Base-by-base conservation (phyloP, 2,797 vertebrate species). In the Crossoptilon crossoptilon region DNA sequence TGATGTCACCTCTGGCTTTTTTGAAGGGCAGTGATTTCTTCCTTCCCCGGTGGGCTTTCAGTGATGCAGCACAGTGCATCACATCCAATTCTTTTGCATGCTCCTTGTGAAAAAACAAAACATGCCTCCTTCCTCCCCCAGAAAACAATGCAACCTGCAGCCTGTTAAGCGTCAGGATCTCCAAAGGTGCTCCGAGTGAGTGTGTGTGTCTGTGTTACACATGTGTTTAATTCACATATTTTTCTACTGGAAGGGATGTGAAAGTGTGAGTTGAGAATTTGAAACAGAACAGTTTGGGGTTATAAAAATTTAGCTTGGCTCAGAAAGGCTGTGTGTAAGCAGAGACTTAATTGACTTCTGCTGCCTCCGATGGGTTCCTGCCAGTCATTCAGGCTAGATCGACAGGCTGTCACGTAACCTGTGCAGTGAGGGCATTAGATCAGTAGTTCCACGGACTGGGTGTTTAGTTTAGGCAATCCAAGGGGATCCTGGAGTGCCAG, bases 271-370 rank as follows among this genome's bases (percentile, higher is more conserved):
- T 85, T 95, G 91, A 93, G 91, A 96, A 94, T 96, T 93, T 86
- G 95, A 97, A 97, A 95, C 94, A 96, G 95, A 97, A 96, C 83
- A 83, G 58, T 91, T 93, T 97, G 96, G 96, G 96, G 97, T 94
- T 97, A 96, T 96, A 96, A 93, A 95, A 98, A 97, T 98, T 98
- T 97, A 96, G 96, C 95, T 98, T 98, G 98, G 98, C 98, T 96
- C 85, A 39, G 74, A 94, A 97, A 93, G 96, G 92, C 91, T 56
- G 72, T 96, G 95, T 97, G 94, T 96, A 97, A 98, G 96, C 97
- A 97, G 95, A 97, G 74, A 85, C 88, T 96, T 98, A 98, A 98
- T 98, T 98, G 97, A 97, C 98, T 98, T 98, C 98, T 98, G 98
- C 98, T 98, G 98, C 97, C 94, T 96, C 82, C 16, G 88, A 97